Percentiles rank a stretch among this genome's conserved stretches.
These are phyloP conservation scores for Scomber scombrus DNA, from an alignment of 2,113 vertebrate genomes.

Conservation along the genomic window DNA sequence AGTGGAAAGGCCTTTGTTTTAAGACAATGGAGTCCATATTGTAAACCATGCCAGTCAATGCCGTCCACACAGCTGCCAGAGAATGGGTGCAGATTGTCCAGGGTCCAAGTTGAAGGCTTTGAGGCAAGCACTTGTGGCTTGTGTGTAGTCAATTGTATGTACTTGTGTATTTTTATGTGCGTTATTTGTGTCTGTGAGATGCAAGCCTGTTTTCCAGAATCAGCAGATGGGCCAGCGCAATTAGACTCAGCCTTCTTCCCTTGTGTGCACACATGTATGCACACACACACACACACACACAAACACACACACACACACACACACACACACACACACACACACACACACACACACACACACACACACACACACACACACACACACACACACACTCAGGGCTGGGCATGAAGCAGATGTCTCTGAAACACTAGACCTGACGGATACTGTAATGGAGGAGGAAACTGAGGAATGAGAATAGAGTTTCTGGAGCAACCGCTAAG, in stretches of 20 bases:
- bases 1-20: conserved; percentile 74
- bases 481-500: conserved; percentile 25
- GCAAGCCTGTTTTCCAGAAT: conserved; percentile 71
- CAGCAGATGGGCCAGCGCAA: conserved; percentile 77
- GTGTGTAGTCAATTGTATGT: conserved; percentile 26
- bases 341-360: conserved; percentile 10
- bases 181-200: conserved; percentile 60
- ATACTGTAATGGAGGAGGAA: conserved; percentile 61
- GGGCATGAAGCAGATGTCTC: conserved; percentile 72
- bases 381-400: conserved; percentile 36
- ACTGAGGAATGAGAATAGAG: conserved; percentile 43
- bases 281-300: conserved; percentile 42
- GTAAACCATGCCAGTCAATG: conserved; percentile 77
- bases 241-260: conserved; percentile 71
- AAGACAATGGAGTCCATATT: conserved; percentile 78
- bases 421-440: conserved; percentile 72
- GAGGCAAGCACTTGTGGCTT: conserved; percentile 60
- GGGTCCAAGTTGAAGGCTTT: conserved; percentile 72
- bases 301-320: conserved; percentile 25
- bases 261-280: conserved; percentile 52
- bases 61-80: conserved; percentile 70
- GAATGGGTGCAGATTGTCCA: conserved; percentile 65
- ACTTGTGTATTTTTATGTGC: conserved; percentile 40
- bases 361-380: conserved; percentile 17
- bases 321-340: conserved; percentile 17